Base-by-base conservation (phyloP, 1,140 invertebrate species). In the Caenorhabditis latens region DNA sequence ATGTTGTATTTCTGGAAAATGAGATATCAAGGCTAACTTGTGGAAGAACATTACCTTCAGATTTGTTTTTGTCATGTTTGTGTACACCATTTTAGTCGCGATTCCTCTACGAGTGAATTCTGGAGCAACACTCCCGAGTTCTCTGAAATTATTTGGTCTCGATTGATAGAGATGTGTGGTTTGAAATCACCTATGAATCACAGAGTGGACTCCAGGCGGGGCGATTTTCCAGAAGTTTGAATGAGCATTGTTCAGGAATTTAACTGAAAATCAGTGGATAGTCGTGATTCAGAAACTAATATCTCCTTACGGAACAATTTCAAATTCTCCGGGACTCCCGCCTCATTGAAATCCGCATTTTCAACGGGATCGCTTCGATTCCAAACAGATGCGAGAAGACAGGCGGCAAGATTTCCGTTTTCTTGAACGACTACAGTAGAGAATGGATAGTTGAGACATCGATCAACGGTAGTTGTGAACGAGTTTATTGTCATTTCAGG, bases 171-270 rank as follows among this genome's bases (percentile, higher is more conserved):
- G n/a, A 32, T 32, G 32, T 32, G 32, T 32, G 32, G 32, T 32
- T 32, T 32, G 32, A 32, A 32, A 32, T 21, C 32, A 71, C 71
- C 71, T 79, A 32, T 79, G 71, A 50, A 79, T 79, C 2, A 79
- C 46, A 21, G 71, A 50, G 24, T 79, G 21, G 16, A 50, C 40
- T 19, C 19, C 8, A 21, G 71, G 71, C 11, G 71, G 71, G 24
- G 46, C 71, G 14, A 79, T 79, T 79, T 79, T 50, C 71, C 71
- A 79, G n/a, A 79, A 79, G 46, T 79, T 79, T 8, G 46, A 79
- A 14, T 79, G 71, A 13, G 71, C 71, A 8, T 9, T 24, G n/a
- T 79, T 79, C 7, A 79, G 4, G 11, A 79, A 79, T 50, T 79
- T 2, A 4, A 79, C 71, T 79, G 46, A 46, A 71, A 46, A 32